Conservation (phyloP, 2,888 invertebrate species). For the Syritta pipiens region DNA sequence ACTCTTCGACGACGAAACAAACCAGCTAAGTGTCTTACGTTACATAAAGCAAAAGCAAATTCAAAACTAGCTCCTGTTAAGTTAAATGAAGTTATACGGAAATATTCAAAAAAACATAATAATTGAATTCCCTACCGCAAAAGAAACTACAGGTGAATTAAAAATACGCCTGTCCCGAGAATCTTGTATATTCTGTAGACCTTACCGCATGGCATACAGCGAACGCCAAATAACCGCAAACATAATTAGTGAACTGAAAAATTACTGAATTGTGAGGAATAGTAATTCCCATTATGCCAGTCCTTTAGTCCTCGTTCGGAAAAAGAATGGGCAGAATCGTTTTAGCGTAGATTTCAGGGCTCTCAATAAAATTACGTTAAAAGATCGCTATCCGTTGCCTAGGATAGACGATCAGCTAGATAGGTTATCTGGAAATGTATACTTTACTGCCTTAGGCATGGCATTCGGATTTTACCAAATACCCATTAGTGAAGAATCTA, state of each 20-base stretch:
- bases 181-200: constrained; percentile 10
- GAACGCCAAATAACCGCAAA: no score
- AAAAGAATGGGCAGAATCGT: not conserved
- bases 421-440: not conserved
- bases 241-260: no score
- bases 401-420: not conserved
- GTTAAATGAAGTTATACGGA: not conserved
- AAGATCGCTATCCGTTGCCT: not conserved
- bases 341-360: no score
- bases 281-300: not conserved
- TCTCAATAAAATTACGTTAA: not conserved
- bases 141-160: constrained; percentile 4
- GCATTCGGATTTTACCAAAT: not conserved
- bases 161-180: constrained; percentile 20
- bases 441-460: not conserved
- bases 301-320: not conserved
- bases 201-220: constrained; percentile 9
- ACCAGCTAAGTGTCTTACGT: not conserved
- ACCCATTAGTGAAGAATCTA: not conserved
- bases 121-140: constrained; percentile 5
- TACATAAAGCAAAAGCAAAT: no score
- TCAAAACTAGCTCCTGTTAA: no score
- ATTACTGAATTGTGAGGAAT: not conserved
- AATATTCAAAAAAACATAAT: constrained; percentile 13
- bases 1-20: constrained; percentile 8